A percentile compares a stretch with the other conserved stretches of the same genome.
Conservation (phyloP, 2,888 invertebrate genomes). For the Apodemia hepburni region DNA sequence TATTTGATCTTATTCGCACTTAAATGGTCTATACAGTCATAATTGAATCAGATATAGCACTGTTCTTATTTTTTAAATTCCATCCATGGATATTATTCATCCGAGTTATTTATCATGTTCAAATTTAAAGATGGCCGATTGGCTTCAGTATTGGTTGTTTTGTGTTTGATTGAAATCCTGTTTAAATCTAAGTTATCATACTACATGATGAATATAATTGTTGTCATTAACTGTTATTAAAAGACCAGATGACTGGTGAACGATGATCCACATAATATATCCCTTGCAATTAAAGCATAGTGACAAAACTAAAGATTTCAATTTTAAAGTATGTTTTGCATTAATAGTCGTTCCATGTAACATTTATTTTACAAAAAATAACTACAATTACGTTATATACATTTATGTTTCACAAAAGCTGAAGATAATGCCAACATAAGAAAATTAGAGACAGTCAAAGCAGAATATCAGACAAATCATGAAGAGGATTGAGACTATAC, state of each 20-base stretch:
- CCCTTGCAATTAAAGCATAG: neutral
- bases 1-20: too few species aligned
- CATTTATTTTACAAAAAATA: neutral
- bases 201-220: too few species aligned
- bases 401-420: neutral
- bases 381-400: neutral
- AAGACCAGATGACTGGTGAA: neutral
- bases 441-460: neutral
- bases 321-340: neutral
- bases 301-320: neutral
- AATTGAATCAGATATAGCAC: too few species aligned
- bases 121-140: too few species aligned
- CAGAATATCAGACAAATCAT: slow-evolving; percentile 1
- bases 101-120: too few species aligned
- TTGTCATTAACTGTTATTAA: too few species aligned
- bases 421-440: slow-evolving; percentile 4
- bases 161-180: too few species aligned
- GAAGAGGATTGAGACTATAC: neutral
- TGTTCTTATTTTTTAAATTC: too few species aligned
- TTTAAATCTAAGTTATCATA: too few species aligned
- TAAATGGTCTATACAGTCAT: too few species aligned
- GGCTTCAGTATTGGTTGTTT: too few species aligned
- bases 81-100: too few species aligned
- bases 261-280: neutral
- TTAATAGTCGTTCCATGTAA: neutral